Percentiles rank a stretch among this genome's conserved stretches.
These are phyloP conservation scores for Hypolimnas misippus DNA, from an alignment of 2,888 invertebrate species.

Conservation along the genomic window DNA sequence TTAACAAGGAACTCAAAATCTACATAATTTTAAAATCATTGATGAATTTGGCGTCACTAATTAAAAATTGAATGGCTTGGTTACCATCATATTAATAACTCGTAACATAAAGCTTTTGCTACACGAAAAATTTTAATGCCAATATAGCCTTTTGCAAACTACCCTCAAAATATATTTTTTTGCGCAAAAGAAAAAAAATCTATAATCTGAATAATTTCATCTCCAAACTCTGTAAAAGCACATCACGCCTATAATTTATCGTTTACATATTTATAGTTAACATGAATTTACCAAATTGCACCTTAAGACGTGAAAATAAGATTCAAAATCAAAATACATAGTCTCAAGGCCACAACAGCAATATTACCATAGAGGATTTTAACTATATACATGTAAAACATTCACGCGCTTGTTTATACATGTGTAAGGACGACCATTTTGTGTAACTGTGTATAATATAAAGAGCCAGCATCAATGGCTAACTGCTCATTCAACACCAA, in stretches of 20 bases:
- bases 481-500: no score
- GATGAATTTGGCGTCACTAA: no score
- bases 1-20: no score
- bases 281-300: background rate
- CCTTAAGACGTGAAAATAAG: background rate
- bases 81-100: no score
- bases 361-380: background rate
- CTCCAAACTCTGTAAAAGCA: background rate
- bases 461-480: background rate
- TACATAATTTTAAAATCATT: no score
- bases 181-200: background rate
- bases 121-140: no score
- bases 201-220: background rate
- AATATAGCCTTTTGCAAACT: background rate
- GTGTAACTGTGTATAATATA: background rate
- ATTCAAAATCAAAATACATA: background rate
- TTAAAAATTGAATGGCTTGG: no score
- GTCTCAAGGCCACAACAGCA: background rate
- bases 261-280: conserved; percentile 1
- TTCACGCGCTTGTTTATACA: background rate
- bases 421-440: background rate
- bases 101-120: no score
- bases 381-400: background rate
- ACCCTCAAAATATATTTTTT: background rate
- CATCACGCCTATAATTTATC: background rate